Evolutionary conservation across 1,140 invertebrate genomes (phyloP), one percentile per base, ranked within the genome.

Genomic region (Hermetia illucens): DNA sequence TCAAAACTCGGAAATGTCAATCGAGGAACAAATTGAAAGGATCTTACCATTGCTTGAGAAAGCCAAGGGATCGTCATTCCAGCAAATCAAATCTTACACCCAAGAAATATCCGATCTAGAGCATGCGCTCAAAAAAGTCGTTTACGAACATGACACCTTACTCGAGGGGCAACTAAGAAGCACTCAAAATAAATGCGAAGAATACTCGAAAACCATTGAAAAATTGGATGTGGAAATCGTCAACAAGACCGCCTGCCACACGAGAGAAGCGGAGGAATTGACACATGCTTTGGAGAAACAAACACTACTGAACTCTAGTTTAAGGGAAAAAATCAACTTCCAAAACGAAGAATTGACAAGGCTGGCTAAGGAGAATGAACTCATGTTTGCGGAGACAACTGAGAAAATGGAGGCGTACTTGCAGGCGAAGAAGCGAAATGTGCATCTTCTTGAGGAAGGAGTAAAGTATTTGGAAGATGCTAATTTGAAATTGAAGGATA

Each of bases 41-140:
- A 25, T 57, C 1, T 30, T 38, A 5, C 25, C 57, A 35, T 41
- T 51, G 2, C 35, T 57, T 15, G 41, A 45, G n/a, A n/a, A n/a
- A n/a, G n/a, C 18, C 43, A 49, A 6, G 27, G 38, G 5, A 15
- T 17, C 3, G 9, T 20, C 0, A 41, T 51, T 3, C 39, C 55
- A 2, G 21, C 24, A 13, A 24, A 37, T 3, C 21, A 45, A 13
- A 34, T 33, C 1, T 29, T 22, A 17, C 18, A 36, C 0, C 27
- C 55, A 2, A 29, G 36, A 5, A 15, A 46, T 15, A 41, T 43
- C 12, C 33, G 29, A 42, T 17, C 21, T 52, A 13, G 44, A 53
- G 5, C 10, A 35, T 9, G 38, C 46, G 25, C 19, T 30, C 3
- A 41, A 33, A 5, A 13, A 36, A 1, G 24, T 46, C 1, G 13